Evolutionary conservation across 2,113 vertebrate genomes (phyloP).

Genomic region (Tragelaphus buxtoni): DNA sequence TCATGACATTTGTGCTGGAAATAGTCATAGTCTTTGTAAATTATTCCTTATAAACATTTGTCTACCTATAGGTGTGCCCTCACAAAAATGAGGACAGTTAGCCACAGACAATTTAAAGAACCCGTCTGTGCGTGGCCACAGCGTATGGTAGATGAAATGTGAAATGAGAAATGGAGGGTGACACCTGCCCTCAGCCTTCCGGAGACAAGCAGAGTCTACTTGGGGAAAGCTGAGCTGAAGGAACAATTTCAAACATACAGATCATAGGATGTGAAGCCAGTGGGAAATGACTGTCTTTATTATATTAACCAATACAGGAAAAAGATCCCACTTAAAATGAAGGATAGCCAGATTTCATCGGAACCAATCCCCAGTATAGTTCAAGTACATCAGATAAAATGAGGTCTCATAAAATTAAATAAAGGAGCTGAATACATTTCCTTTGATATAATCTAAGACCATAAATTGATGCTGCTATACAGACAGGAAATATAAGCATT

Average conservation of each 20-base stretch:
- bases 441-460: conserved; percentile 37
- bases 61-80: background rate
- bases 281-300: background rate
- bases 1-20: background rate
- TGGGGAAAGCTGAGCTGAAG: background rate
- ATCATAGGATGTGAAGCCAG: background rate
- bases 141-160: rapidly evolving
- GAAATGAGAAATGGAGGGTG: background rate
- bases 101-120: background rate
- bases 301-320: background rate
- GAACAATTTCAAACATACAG: background rate
- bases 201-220: background rate
- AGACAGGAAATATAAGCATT: conserved; percentile 56
- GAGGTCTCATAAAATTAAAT: conserved; percentile 28
- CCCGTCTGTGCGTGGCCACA: rapidly evolving
- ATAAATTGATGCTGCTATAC: conserved; percentile 27
- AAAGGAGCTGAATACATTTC: conserved; percentile 36
- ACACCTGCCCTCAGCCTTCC: background rate
- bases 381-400: conserved; percentile 62
- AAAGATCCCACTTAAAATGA: background rate
- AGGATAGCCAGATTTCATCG: background rate
- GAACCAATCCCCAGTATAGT: background rate
- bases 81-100: background rate
- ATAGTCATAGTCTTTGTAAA: background rate
- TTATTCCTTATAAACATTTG: background rate